Percentiles rank a stretch among this genome's conserved stretches.
Evolutionary conservation across 1,140 invertebrate species (phyloP).

Genomic region (Pentalonia nigronervosa): DNA sequence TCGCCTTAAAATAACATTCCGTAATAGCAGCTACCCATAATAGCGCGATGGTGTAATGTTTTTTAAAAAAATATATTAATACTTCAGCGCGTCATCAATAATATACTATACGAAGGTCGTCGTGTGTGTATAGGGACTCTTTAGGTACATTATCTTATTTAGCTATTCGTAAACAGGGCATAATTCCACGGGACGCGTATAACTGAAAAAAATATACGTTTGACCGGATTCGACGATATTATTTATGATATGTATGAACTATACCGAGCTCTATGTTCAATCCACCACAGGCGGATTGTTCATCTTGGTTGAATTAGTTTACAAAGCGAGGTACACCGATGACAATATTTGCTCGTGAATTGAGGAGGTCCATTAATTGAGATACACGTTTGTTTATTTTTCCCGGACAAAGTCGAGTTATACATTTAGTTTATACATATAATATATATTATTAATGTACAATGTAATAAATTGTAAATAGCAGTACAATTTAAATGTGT

Average conservation of each 20-base stretch:
- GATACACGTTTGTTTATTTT: too few relatives aligned
- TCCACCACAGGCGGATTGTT: too few relatives aligned
- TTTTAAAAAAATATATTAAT: not conserved
- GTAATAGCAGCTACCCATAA: not conserved
- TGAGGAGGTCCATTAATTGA: too few relatives aligned
- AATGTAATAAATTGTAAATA: not conserved
- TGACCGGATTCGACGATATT: not conserved
- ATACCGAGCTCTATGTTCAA: too few relatives aligned
- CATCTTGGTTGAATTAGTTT: too few relatives aligned
- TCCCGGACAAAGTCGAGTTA: too few relatives aligned
- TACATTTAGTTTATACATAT: too few relatives aligned
- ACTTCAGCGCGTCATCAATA: conserved; percentile 29
- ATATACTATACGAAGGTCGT: not conserved
- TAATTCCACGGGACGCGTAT: not conserved
- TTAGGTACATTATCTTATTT: not conserved
- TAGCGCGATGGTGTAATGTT: not conserved
- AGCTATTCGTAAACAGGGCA: not conserved
- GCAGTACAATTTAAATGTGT: not conserved
- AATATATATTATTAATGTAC: not conserved
- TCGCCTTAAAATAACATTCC: conserved; percentile 39
- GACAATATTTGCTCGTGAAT: too few relatives aligned
- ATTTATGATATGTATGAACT: too few relatives aligned
- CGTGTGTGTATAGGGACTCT: not conserved
- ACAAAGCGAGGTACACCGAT: too few relatives aligned
- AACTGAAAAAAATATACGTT: not conserved